Evolutionary conservation across 2,113 vertebrate species (phyloP), one percentile per base, ranked within the genome.

Genomic region (Elephantulus edwardii): DNA sequence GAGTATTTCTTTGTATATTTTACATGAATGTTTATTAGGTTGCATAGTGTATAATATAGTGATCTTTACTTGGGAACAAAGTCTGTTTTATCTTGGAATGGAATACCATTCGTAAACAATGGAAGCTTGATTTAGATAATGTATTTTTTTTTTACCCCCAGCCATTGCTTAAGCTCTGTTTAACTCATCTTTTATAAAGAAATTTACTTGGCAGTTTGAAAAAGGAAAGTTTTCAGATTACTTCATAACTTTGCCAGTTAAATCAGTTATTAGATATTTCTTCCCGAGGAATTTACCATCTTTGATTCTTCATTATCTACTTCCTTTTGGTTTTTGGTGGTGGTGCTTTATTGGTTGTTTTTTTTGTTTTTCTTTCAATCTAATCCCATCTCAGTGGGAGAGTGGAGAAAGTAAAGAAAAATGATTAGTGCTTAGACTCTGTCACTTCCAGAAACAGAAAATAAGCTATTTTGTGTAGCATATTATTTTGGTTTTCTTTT

Each of bases 101-200:
- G 46, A 85, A 81, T 77, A 70, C 35, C n/a, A 30, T 86, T 81
- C 48, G 56, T 91, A 77, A 95, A 86, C 50, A 82, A 42, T n/a
- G 20, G 46, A 82, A 87, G 35, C n/a, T 86, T 70, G 42, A 42
- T 72, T 95, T 85, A 79, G 44, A 76, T 78, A 89, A 56, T 80
- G 52, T 2, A 88, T 85, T 91, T 89, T 91, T 68, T 68, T 68
- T 68, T 10, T 28, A 8, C 13, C 48, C 13, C 13, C 38, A 89
- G 22, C 46, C n/a, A 79, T 40, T 89, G 74, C 44, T 48, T 79
- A 19, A 77, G 58, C 50, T 72, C n/a, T 56, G 2, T 89, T 78
- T 83, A 87, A 60, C 16, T 90, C 28, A 87, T 89, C 82, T 90
- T 93, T 86, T 52, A 40, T 93, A 68, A 92, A 94, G 56, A 77